Conservation (phyloP, 2,113 vertebrate species). For the Calyptommatus sinebrachiatus region DNA sequence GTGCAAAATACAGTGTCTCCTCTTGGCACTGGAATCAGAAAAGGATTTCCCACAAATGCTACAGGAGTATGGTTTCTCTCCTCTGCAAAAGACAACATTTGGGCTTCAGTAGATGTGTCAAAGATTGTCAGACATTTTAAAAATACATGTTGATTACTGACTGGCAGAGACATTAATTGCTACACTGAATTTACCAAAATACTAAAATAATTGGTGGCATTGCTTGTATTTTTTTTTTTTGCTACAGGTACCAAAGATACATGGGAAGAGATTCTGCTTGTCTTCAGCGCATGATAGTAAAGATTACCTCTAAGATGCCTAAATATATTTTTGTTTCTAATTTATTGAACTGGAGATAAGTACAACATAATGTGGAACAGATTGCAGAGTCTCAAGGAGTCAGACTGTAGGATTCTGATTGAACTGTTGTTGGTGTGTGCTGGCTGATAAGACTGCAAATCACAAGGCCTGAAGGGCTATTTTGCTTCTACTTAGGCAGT, state of each 20-base stretch:
- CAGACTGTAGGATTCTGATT: too few species aligned
- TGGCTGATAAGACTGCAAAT: background rate
- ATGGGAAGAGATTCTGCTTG: background rate
- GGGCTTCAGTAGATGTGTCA: constrained; percentile 25
- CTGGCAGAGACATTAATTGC: background rate
- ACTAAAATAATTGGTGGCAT: too few species aligned
- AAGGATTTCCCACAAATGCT: constrained; percentile 88
- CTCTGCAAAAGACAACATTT: constrained; percentile 73
- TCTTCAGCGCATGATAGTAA: background rate
- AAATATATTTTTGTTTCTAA: background rate
- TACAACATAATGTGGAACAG: background rate
- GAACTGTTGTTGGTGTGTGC: too few species aligned
- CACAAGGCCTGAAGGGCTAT: background rate
- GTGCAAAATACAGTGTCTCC: constrained; percentile 90
- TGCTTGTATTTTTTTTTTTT: background rate
- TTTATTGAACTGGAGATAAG: background rate
- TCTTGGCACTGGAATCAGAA: constrained; percentile 90
- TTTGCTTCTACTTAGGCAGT: background rate
- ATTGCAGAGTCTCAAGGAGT: too few species aligned
- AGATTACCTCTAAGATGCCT: background rate
- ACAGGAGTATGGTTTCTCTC: constrained; percentile 93
- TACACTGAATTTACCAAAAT: background rate
- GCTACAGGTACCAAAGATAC: too few species aligned
- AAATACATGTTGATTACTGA: background rate
- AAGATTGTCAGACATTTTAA: background rate